Conservation (phyloP, 2,888 invertebrate genomes). For the Patella ulyssiponensis region DNA sequence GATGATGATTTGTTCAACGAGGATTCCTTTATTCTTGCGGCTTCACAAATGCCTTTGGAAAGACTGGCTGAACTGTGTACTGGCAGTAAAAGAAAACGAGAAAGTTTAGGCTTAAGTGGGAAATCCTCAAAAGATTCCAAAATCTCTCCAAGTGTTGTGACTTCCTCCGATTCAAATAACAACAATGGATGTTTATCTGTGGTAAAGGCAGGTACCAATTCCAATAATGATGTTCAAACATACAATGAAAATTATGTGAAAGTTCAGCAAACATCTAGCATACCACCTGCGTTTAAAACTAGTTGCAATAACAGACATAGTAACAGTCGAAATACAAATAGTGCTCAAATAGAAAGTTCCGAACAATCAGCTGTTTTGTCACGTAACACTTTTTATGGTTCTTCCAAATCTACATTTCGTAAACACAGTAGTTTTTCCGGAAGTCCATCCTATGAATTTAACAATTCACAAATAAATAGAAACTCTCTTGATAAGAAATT, state of each 20-base stretch:
- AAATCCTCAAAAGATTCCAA: conserved; percentile 23
- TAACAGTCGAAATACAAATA: not conserved
- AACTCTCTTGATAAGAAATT: not conserved
- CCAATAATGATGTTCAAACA: not conserved
- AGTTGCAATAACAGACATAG: not conserved
- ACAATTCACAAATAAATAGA: not conserved
- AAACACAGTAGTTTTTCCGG: conserved; percentile 34
- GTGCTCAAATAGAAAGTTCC: too few relatives aligned
- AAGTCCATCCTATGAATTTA: not conserved
- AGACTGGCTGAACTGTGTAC: not conserved
- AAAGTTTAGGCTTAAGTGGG: conserved; percentile 16
- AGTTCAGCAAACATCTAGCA: not conserved
- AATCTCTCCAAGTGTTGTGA: not conserved
- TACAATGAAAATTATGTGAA: not conserved
- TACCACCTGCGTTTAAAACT: not conserved
- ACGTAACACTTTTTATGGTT: not conserved
- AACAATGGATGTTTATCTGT: not conserved
- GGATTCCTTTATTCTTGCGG: conserved; percentile 53
- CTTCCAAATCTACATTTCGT: conserved; percentile 29
- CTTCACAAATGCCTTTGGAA: conserved; percentile 46
- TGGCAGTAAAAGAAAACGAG: conserved; percentile 25
- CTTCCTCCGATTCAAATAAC: not conserved
- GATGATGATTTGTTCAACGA: conserved; percentile 58
- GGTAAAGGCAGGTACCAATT: not conserved
- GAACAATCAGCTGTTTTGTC: not conserved